Percentiles rank a stretch among this genome's conserved stretches.
phyloP scores from a whole-genome alignment of 2,888 invertebrate genomes.

The Cacoxenus indagator region DNA sequence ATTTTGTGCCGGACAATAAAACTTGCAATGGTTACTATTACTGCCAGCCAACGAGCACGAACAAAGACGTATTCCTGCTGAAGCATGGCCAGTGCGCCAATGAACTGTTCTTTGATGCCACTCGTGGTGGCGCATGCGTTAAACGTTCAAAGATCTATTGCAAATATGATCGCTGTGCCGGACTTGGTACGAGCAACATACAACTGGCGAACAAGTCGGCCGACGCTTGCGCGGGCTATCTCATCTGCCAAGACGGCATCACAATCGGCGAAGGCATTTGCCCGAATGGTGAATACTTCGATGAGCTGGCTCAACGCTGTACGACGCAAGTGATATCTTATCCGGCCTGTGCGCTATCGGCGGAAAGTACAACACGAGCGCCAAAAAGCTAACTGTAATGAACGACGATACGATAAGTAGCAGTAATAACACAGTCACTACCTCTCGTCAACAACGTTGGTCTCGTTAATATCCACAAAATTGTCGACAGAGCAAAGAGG shows the following conservation, averaged over 20 bases:
- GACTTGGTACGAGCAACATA: slow-evolving; percentile 50
- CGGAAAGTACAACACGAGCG: slow-evolving; percentile 24
- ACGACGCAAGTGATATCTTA: slow-evolving; percentile 49
- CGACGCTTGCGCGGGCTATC: slow-evolving; percentile 58
- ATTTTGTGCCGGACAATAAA: slow-evolving; percentile 54
- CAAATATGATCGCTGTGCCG: slow-evolving; percentile 55
- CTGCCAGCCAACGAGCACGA: slow-evolving; percentile 36
- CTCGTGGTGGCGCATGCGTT: slow-evolving; percentile 56
- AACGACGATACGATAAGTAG: slow-evolving; percentile 32
- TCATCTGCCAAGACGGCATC: slow-evolving; percentile 58
- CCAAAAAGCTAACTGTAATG: slow-evolving; percentile 23
- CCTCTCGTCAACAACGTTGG: neutral
- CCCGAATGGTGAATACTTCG: slow-evolving; percentile 54
- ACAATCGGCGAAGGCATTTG: slow-evolving; percentile 53
- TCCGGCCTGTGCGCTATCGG: slow-evolving; percentile 49
- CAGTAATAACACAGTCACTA: neutral
- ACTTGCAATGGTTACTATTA: slow-evolving; percentile 64
- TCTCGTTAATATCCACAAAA: no score
- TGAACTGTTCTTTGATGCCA: slow-evolving; percentile 52
- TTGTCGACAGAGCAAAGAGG: no score
- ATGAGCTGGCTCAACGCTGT: slow-evolving; percentile 59
- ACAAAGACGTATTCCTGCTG: slow-evolving; percentile 34
- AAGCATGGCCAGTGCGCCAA: slow-evolving; percentile 49
- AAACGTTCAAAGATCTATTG: slow-evolving; percentile 51
- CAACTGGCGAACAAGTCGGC: slow-evolving; percentile 57